Base-by-base conservation (phyloP, 2,888 invertebrate species). In the Tiphia femorata region DNA sequence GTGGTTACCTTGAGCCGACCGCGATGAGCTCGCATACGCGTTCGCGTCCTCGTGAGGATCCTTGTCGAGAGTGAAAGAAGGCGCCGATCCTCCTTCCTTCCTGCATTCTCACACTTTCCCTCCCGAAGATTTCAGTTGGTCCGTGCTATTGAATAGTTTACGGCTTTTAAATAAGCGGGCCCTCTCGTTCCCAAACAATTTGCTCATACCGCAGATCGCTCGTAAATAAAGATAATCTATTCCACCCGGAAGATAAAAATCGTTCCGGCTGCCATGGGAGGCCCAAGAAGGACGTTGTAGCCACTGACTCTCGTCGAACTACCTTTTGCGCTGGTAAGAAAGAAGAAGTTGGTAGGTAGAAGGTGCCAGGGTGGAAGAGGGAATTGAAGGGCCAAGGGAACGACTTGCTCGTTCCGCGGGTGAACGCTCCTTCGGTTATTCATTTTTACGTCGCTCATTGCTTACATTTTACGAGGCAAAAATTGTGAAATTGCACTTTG, bases 161-260 rank as follows among this genome's bases (percentile, higher is more conserved):
- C 75, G 79, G 78, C 79, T 80, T 81, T 79, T 81, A 81, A 82
- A 82, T 81, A 80, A 80, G 79, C 76, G 78, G 72, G 75, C 68
- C 72, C 67, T 64, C 71, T 66, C 61, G 75, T 78, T 80, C 79
- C 77, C 81, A 81, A 82, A 82, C 81, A 81, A 82, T 81, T 82
- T 81, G 75, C 77, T 72, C 76, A 72, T 74, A 75, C 73, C 77
- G 72, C 75, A 77, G 79, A 81, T 82, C 80, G 81, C 80, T 82
- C 82, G 81, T 82, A 82, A 82, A 82, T 82, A 82, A 83, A 77
- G 82, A 82, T 82, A 82, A 82, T 82, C 82, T 81, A 81, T 82
- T 81, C 80, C 71, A 81, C 81, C 76, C 80, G 80, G 81, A 81
- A 82, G 81, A 80, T 81, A 82, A 82, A 82, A 82, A 81, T 81